phyloP scores from a whole-genome alignment of 2,888 invertebrate species.

The Actias luna region DNA sequence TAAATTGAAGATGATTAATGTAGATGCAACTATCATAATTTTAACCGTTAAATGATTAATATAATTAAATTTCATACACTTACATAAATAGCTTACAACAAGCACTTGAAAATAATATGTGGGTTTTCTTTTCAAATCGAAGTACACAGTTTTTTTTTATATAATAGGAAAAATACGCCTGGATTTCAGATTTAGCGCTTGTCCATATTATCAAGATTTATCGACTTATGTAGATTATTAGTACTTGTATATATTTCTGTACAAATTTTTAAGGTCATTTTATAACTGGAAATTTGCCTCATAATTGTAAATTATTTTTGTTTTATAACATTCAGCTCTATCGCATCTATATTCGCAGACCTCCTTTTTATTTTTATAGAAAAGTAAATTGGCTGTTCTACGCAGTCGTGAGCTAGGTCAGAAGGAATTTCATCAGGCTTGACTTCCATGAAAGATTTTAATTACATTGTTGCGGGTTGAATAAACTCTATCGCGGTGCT shows the following conservation, averaged over 20 bases:
- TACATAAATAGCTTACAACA: conserved; percentile 3
- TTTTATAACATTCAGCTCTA: background rate
- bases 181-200: background rate
- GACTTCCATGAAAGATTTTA: conserved; percentile 80
- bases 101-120: background rate
- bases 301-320: background rate
- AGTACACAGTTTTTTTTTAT: background rate
- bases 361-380: conserved; percentile 70
- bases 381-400: conserved; percentile 36
- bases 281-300: background rate
- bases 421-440: conserved; percentile 76
- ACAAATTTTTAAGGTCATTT: background rate
- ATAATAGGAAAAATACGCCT: background rate
- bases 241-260: background rate
- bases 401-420: conserved; percentile 71
- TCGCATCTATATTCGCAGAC: conserved; percentile 26
- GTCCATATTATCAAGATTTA: background rate
- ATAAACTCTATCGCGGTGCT: conserved; percentile 54
- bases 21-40: conserved; percentile 10
- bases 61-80: conserved; percentile 13
- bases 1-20: conserved; percentile 18
- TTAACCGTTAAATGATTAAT: conserved; percentile 12
- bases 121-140: background rate
- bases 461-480: conserved; percentile 72
- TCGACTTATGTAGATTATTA: background rate